Conservation (phyloP, 2,888 invertebrate species). For the Syrphus vitripennis region DNA sequence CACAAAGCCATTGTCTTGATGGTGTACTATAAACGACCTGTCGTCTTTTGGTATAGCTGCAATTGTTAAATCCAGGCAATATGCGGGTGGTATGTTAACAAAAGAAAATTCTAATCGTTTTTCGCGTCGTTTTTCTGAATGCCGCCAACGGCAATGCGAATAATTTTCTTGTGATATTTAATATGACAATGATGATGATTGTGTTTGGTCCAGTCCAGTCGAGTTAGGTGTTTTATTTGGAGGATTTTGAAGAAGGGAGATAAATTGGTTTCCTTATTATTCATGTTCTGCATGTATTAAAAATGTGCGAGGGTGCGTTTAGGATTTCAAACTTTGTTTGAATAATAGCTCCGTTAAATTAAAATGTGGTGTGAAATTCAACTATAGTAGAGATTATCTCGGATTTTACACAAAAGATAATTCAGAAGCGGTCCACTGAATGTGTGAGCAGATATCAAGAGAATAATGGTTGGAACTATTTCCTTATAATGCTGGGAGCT, state of each 20-base stretch:
- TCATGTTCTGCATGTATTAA: neutral
- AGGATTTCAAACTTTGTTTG: constrained; percentile 53
- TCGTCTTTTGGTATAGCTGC: neutral
- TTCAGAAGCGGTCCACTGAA: neutral
- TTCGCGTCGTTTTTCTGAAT: constrained; percentile 5
- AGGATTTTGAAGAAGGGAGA: constrained; percentile 7
- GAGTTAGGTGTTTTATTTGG: neutral
- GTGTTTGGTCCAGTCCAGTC: constrained; percentile 36
- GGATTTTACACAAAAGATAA: neutral
- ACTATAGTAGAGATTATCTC: neutral
- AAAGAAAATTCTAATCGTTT: neutral
- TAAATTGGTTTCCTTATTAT: constrained; percentile 13
- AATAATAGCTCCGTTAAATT: constrained; percentile 51
- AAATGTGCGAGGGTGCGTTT: neutral
- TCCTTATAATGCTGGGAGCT: too few relatives aligned
- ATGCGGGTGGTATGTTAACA: constrained; percentile 5
- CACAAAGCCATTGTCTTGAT: constrained; percentile 46
- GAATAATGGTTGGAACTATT: too few relatives aligned
- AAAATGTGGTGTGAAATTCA: constrained; percentile 50
- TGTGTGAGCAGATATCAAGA: too few relatives aligned
- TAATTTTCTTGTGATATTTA: constrained; percentile 41
- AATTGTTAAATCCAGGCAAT: constrained; percentile 43
- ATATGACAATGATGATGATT: constrained; percentile 65
- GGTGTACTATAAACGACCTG: neutral
- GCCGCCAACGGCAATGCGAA: constrained; percentile 32